These are phyloP conservation scores for Cantharis nigra DNA, from an alignment of 2,888 invertebrate species.

Conservation along the genomic window DNA sequence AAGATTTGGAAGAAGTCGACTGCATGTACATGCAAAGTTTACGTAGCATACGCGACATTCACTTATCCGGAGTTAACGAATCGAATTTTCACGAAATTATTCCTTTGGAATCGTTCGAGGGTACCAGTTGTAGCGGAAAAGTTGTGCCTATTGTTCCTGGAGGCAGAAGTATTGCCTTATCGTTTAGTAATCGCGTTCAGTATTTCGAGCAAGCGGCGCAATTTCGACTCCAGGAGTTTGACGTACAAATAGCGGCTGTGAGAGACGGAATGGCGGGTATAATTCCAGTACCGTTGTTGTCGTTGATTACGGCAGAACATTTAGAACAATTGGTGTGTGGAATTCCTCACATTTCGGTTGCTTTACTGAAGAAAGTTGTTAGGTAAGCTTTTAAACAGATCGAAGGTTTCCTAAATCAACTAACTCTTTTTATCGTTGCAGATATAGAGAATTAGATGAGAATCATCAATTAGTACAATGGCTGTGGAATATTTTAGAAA, in stretches of 20 bases:
- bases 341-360: constrained; percentile 64
- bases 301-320: constrained; percentile 63
- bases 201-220: constrained; percentile 65
- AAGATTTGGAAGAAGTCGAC: constrained; percentile 67
- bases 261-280: constrained; percentile 68
- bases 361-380: constrained; percentile 64
- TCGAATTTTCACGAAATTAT: constrained; percentile 65
- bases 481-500: constrained; percentile 67
- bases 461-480: constrained; percentile 64
- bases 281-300: constrained; percentile 66
- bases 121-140: constrained; percentile 64
- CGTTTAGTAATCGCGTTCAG: constrained; percentile 63
- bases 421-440: constrained; percentile 42
- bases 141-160: constrained; percentile 66
- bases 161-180: constrained; percentile 62
- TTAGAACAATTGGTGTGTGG: constrained; percentile 69
- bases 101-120: constrained; percentile 66
- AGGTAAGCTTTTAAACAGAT: constrained; percentile 55
- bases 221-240: constrained; percentile 66
- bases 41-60: constrained; percentile 64
- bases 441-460: constrained; percentile 68
- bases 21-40: constrained; percentile 63
- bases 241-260: constrained; percentile 63
- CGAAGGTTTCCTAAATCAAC: background rate
- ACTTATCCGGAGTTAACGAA: constrained; percentile 63